phyloP scores from a whole-genome alignment of 1,140 invertebrate genomes.

The Heliconius congener region DNA sequence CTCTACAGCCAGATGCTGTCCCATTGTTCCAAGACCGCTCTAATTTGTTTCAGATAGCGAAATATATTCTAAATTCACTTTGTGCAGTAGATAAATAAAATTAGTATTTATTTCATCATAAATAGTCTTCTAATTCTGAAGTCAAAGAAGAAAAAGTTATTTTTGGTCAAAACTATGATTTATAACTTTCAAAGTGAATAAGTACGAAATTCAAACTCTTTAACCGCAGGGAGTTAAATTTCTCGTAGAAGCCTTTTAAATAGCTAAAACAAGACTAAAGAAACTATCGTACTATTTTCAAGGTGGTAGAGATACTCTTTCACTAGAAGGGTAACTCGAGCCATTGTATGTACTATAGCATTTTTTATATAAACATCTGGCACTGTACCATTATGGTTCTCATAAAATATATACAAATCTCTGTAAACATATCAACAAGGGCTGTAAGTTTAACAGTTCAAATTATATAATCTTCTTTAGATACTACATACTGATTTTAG shows the following conservation, averaged over 20 bases:
- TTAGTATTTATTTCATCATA: not conserved
- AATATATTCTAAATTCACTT: not conserved
- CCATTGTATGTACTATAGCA: no score
- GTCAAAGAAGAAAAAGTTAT: not conserved
- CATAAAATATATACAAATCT: not conserved
- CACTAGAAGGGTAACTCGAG: not conserved
- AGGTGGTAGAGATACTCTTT: not conserved
- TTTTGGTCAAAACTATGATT: not conserved
- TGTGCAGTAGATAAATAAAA: not conserved
- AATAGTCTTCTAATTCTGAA: no score
- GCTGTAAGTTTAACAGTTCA: not conserved
- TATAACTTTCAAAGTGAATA: not conserved
- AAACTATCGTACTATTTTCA: conserved; percentile 1
- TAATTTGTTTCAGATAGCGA: no score
- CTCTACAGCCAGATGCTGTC: no score
- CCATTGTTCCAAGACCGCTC: no score
- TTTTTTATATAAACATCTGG: not conserved
- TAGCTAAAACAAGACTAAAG: not conserved
- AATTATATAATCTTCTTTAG: conserved; percentile 4
- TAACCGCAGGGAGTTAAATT: not conserved
- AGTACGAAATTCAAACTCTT: conserved; percentile 4
- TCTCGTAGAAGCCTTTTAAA: conserved; percentile 7
- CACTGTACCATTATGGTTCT: no score
- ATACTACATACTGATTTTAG: not conserved
- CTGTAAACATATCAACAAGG: not conserved